These are phyloP conservation scores for Athalia cordata DNA, from an alignment of 2,888 invertebrate genomes.

Conservation along the genomic window DNA sequence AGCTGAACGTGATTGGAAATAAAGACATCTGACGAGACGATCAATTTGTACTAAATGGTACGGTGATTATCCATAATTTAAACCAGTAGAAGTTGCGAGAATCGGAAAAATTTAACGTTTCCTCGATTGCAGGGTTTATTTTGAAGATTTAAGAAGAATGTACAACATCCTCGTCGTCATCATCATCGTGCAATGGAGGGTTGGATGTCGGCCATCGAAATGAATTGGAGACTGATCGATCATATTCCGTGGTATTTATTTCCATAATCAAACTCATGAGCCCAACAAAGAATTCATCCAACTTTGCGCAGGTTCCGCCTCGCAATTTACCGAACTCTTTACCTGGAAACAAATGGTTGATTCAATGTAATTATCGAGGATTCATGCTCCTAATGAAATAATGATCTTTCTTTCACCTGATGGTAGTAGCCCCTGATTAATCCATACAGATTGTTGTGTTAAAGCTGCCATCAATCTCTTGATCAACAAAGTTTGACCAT, in stretches of 20 bases:
- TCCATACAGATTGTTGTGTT: conserved; percentile 79
- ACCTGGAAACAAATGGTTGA: conserved; percentile 53
- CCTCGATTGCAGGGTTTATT: neutral
- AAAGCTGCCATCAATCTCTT: conserved; percentile 81
- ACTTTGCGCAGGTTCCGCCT: conserved; percentile 65
- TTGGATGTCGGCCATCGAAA: conserved; percentile 62
- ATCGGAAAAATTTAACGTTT: neutral
- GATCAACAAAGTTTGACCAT: conserved; percentile 78
- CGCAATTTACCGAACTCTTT: conserved; percentile 65
- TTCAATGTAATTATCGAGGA: neutral
- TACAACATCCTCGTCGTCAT: conserved; percentile 46
- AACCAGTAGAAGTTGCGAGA: neutral
- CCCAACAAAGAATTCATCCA: conserved; percentile 65
- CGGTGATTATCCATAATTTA: neutral
- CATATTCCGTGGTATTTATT: conserved; percentile 64
- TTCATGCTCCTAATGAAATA: no score
- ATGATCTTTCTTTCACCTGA: conserved; percentile 62
- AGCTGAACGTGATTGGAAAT: no score
- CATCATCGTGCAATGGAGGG: conserved; percentile 53
- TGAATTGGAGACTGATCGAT: conserved; percentile 57
- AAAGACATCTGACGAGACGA: neutral
- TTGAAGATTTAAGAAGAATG: neutral
- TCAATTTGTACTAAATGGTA: conserved; percentile 2
- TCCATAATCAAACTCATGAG: conserved; percentile 67
- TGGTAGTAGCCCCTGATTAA: conserved; percentile 73